Base-by-base conservation (phyloP, 92 coral and sea anemone species). In the Desmophyllum pertusum region DNA sequence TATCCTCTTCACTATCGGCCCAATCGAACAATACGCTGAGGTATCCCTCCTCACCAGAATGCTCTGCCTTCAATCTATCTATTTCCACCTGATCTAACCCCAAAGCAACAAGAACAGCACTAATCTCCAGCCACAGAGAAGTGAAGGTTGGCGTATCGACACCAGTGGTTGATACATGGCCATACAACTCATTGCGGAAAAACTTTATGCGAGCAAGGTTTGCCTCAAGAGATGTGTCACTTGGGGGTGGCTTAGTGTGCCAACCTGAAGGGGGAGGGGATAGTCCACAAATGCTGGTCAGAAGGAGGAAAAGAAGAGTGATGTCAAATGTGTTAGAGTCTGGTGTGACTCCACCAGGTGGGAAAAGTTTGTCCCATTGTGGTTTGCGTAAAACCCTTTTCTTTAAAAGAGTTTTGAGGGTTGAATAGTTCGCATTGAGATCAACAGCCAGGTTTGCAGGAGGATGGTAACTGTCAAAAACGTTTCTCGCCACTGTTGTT, bases 401-500 rank as follows among this genome's bases (percentile, higher is more conserved):
- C 25, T 3, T n/a, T n/a, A 55, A 55, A 29, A 55, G 63, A 55
- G 21, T 55, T 9, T 55, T 55, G 8, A 55, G 63, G 23, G 25
- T 23, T 21, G 10, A 6, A 55, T 55, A 55, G 25, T n/a, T 55
- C 2, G 63, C 25, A 55, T 55, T 55, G 29, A 55, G 63, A 55
- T 23, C 63, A 23, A 29, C 30, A 23, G 63, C 29, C 8, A 55
- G 63, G 25, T 55, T 55, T 55, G 63, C 63, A 55, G 63, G 63
- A 55, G 63, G 29, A 8, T 23, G 63, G 23, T 23, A 55, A n/a
- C 8, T 55, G 23, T 55, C 63, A 55, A 55, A 55, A 11, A 21
- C 19, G 33, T 43, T 79, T 76, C 84, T 66, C 42, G 65, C 31
- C 13, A 51, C 45, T 1, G 59, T 48, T 21, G 84, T 79, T 14